These are phyloP conservation scores for Portevinia maculata DNA, from an alignment of 2,888 invertebrate genomes.

Conservation along the genomic window DNA sequence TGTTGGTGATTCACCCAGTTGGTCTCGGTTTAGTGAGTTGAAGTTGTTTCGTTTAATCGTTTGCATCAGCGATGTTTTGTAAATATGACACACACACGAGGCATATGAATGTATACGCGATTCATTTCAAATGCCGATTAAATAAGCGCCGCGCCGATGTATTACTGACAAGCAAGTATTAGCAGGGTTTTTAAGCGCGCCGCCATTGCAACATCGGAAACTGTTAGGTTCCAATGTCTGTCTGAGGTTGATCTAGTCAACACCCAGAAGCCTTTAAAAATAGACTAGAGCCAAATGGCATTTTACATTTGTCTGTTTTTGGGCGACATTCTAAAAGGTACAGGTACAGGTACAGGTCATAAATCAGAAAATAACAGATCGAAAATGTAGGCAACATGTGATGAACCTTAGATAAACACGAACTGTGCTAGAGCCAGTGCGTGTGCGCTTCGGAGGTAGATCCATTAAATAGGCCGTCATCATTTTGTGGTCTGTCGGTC, in stretches of 20 bases:
- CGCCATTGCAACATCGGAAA: conserved; percentile 23
- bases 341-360: conserved; percentile 54
- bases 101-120: conserved; percentile 2
- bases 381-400: conserved; percentile 38
- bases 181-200: conserved; percentile 6
- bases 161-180: conserved; percentile 17
- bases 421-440: conserved; percentile 24
- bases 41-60: conserved; percentile 65
- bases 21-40: conserved; percentile 65
- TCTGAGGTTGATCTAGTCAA: conserved; percentile 42
- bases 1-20: conserved; percentile 66
- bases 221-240: conserved; percentile 1
- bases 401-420: conserved; percentile 67
- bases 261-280: conserved; percentile 8
- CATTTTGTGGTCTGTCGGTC: conserved; percentile 60
- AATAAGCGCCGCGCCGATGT: conserved; percentile 16
- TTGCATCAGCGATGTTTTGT: conserved; percentile 72
- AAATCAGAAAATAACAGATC: conserved; percentile 55
- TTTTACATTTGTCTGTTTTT: conserved; percentile 28
- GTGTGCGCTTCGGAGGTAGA: conserved; percentile 44
- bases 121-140: conserved; percentile 37
- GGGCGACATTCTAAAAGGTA: conserved; percentile 44
- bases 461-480: conserved; percentile 66
- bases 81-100: conserved; percentile 44
- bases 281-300: not conserved